Evolutionary conservation across 23 tunicate genomes (phyloP), one percentile per base, ranked within the genome.

Genomic region (Trididemnum miniatum): DNA sequence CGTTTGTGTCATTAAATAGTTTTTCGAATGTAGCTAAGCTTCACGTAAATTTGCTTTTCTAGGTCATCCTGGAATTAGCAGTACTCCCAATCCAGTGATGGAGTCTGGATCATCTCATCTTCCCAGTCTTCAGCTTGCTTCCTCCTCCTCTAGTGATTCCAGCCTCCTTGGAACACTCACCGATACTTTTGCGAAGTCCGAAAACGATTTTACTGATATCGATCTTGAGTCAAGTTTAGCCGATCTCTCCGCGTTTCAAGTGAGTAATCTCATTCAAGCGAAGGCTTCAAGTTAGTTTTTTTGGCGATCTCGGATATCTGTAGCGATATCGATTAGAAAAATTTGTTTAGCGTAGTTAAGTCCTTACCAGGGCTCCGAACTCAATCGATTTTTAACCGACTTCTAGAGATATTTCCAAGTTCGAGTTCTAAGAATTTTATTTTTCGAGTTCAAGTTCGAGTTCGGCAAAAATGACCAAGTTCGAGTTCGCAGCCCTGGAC

Each of bases 221-320:
- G 97, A 92, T 78, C 65, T 92, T 3, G 97, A 92, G 72, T 85
- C 97, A 0, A 92, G 97, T 79, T 65, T 92, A 62, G 92, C 89
- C 33, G 97, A 92, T 51, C 85, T 92, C 2, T 85, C 97, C 25
- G 88, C 81, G 2, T 63, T 92, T 24, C 97, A 92, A 66, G 97
- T 92, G 5, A 51, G 83, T 85, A 22, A n/a, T n/a, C n/a, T n/a
- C n/a, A n/a, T n/a, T n/a, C n/a, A n/a, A n/a, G n/a, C n/a, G n/a
- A n/a, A n/a, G n/a, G n/a, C n/a, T n/a, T n/a, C n/a, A n/a, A n/a
- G 67, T 62, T 44, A 15, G 12, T 7, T 44, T 44, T 44, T 44
- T 44, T 44, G 9, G 9, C 54, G 15, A 7, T 7, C 54, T 44
- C 15, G 54, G 54, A 44, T n/a, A n/a, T n/a, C n/a, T n/a, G n/a